phyloP scores from a whole-genome alignment of 2,888 invertebrate genomes.

The Sclerodermus sp. region DNA sequence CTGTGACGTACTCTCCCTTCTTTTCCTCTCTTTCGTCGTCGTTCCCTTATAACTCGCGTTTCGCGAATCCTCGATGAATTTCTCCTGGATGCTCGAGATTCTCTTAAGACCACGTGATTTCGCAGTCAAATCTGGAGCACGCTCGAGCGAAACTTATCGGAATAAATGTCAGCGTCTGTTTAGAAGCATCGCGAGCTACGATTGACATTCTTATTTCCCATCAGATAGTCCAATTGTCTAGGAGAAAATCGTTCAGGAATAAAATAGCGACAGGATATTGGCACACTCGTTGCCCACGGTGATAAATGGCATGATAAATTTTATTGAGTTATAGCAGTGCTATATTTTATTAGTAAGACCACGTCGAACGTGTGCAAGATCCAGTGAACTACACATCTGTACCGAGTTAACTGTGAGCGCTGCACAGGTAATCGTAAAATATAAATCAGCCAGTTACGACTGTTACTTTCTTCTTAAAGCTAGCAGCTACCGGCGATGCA shows the following conservation, averaged over 20 bases:
- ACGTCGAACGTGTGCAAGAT: background rate
- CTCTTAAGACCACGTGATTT: too few species aligned
- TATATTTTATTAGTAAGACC: background rate
- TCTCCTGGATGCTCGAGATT: too few species aligned
- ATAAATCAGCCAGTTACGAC: background rate
- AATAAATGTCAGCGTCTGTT: too few species aligned
- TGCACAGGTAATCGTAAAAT: background rate
- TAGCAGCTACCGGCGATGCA: background rate
- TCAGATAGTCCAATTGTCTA: too few species aligned
- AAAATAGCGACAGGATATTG: too few species aligned
- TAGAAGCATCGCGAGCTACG: conserved; percentile 1
- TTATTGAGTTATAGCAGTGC: background rate
- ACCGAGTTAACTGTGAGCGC: background rate
- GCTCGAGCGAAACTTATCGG: too few species aligned
- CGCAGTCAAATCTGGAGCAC: too few species aligned
- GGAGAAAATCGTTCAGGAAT: too few species aligned
- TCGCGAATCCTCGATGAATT: background rate
- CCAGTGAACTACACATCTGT: background rate
- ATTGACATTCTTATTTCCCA: background rate
- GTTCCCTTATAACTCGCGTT: conserved; percentile 1
- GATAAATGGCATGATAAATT: background rate
- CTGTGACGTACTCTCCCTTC: conserved; percentile 27
- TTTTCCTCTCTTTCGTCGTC: conserved; percentile 11
- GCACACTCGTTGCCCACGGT: background rate
- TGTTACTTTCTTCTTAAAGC: too few species aligned